A percentile compares a stretch with the other conserved stretches of the same genome.
phyloP scores from a whole-genome alignment of 2,113 vertebrate genomes.

The rat (Rattus norvegicus) region DNA sequence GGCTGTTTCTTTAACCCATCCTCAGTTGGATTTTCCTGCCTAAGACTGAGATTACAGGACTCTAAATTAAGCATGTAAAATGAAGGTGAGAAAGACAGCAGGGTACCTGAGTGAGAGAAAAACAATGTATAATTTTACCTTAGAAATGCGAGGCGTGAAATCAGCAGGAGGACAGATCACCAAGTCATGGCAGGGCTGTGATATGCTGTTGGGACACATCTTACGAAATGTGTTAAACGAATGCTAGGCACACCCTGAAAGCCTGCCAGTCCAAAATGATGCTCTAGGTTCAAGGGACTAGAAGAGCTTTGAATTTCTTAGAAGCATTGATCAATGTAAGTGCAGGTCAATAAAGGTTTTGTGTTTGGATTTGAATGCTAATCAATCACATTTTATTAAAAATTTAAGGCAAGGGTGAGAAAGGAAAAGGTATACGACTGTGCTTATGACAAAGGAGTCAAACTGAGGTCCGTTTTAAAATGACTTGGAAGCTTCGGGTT shows the following conservation, averaged over 20 bases:
- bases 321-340: conserved; percentile 83
- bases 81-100: conserved; percentile 42
- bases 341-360: conserved; percentile 80
- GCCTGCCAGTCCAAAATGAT: conserved; percentile 61
- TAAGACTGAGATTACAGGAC: conserved; percentile 33
- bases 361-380: conserved; percentile 86
- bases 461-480: conserved; percentile 62
- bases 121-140: conserved; percentile 54
- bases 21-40: conserved; percentile 33
- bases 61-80: conserved; percentile 63
- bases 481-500: conserved; percentile 59
- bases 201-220: conserved; percentile 50
- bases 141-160: conserved; percentile 54
- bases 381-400: conserved; percentile 86
- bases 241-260: conserved; percentile 64
- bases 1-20: not conserved
- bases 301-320: conserved; percentile 82
- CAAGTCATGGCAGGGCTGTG: conserved; percentile 59
- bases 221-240: conserved; percentile 75
- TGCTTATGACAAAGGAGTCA: conserved; percentile 66
- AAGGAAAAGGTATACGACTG: conserved; percentile 66
- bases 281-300: conserved; percentile 52
- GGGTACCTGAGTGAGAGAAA: conserved; percentile 41
- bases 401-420: conserved; percentile 77
- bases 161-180: conserved; percentile 53